These are phyloP conservation scores for Shinisaurus crocodilurus DNA, from an alignment of 2,113 vertebrate genomes.

Conservation along the genomic window DNA sequence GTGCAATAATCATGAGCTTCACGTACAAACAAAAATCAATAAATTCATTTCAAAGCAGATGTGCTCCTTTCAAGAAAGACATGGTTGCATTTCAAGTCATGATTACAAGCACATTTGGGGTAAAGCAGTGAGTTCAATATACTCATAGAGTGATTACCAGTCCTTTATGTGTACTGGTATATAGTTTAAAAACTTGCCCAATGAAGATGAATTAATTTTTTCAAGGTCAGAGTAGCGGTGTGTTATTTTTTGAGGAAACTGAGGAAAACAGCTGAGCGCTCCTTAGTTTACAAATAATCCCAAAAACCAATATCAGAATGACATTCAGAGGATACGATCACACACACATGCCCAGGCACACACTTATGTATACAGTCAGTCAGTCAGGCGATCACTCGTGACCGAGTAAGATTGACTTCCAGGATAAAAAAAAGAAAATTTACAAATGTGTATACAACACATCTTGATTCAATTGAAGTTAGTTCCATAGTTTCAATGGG, in stretches of 20 bases:
- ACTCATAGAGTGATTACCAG: conserved; percentile 37
- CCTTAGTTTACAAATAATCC: conserved; percentile 14
- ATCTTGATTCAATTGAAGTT: background rate
- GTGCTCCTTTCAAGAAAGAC: conserved; percentile 27
- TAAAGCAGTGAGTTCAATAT: conserved; percentile 35
- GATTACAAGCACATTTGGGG: conserved; percentile 59
- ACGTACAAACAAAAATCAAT: conserved; percentile 43
- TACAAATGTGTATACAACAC: too few species aligned
- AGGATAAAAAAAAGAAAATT: too few species aligned
- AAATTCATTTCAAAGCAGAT: conserved; percentile 58
- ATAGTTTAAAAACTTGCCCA: conserved; percentile 35
- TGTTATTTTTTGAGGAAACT: background rate
- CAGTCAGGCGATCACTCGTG: too few species aligned
- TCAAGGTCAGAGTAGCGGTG: conserved; percentile 35
- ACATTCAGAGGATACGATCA: background rate
- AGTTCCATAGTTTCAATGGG: background rate
- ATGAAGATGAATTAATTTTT: conserved; percentile 55
- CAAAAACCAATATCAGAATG: background rate
- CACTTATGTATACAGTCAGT: background rate
- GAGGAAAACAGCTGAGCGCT: conserved; percentile 6
- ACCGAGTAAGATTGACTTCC: too few species aligned
- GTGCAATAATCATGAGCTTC: conserved; percentile 46
- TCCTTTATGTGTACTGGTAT: conserved; percentile 23
- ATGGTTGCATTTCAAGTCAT: conserved; percentile 45
- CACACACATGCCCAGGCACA: background rate